Base-by-base conservation (phyloP, 2,113 vertebrate genomes). In the Perccottus glenii region DNA sequence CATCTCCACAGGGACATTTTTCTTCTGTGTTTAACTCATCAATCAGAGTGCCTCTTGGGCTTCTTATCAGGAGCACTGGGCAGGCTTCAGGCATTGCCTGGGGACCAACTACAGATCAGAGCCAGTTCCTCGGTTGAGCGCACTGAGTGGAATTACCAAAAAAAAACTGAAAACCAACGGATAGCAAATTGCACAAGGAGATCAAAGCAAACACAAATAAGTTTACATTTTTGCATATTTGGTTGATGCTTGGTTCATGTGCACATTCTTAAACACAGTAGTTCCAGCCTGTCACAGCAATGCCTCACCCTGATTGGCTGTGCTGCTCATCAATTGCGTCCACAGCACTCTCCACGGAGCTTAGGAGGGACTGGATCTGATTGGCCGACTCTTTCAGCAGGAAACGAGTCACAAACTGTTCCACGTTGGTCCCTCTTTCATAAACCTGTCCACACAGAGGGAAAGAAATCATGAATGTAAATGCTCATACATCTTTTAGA, bases 371-470 rank as follows among this genome's bases (percentile, higher is more conserved):
- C 91, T 98, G 96, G 72, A 97, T 96, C 92, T 99, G 97, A 92
- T 90, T 98, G 27, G 97, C 96, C 0, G 96, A 97, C 87, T 98
- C 96, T 91, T 98, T 98, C 91, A 98, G 91, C 70, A 98, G 92
- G 89, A 98, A 99, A 45, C 96, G 96, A 0, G 97, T 97, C 83
- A 98, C 97, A 45, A 99, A 99, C 89, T 97, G 97, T 84, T 98
- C 96, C 93, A 98, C 93, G 0, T 94, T 95, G 88, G 91, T 96
- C 67, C 97, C 96, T 0, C 93, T 92, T 89, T 98, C 98, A 0
- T 98, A 99, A 6, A 98, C 96, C 98, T 99, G 91, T 6, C 10
- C 36, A 52, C 5, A 60, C 1, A 64, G 27, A 45, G 27, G 6
- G 12, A 35, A 11, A 11, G 6, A 40, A 42, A 14, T 40, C 56